Percentiles rank a stretch among this genome's conserved stretches.
phyloP scores from a whole-genome alignment of 2,113 vertebrate species.

The Gasterosteus aculeatus region DNA sequence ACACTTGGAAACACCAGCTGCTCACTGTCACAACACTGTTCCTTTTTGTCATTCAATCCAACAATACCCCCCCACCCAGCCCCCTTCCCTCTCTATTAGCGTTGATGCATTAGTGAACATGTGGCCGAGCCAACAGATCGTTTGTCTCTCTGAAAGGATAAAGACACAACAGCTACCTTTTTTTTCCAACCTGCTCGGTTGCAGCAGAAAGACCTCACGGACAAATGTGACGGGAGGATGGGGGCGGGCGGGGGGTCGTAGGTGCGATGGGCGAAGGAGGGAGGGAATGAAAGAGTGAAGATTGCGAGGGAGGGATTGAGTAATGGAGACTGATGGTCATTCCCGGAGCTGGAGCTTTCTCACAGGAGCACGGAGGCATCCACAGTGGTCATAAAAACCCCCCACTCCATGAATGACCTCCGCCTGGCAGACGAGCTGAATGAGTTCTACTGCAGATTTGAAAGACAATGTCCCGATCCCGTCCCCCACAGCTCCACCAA shows the following conservation, averaged over 20 bases:
- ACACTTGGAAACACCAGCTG: conserved; percentile 76
- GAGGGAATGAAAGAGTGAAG: conserved; percentile 15
- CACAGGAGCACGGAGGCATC: neutral
- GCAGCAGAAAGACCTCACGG: neutral
- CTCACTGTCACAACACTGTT: conserved; percentile 74
- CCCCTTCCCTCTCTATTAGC: conserved; percentile 24
- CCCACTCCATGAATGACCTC: too few species aligned
- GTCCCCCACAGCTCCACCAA: too few species aligned
- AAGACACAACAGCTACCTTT: neutral
- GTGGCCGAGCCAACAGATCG: conserved; percentile 17
- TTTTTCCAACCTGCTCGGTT: neutral
- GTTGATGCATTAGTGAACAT: conserved; percentile 34
- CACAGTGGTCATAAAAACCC: conserved; percentile 1
- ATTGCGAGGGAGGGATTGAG: conserved; percentile 1
- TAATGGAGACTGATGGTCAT: conserved; percentile 42
- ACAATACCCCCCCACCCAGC: conserved; percentile 26
- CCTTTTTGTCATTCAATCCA: conserved; percentile 68
- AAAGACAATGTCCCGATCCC: too few species aligned
- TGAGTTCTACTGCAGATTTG: too few species aligned
- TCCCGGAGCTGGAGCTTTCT: conserved; percentile 8
- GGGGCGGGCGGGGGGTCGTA: neutral
- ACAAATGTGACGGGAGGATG: conserved; percentile 5
- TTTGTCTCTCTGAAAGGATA: conserved; percentile 24
- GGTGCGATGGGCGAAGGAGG: conserved; percentile 17
- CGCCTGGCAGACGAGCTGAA: too few species aligned